Conservation (phyloP, 1,140 invertebrate species). For the Drosophila pseudoananassae region DNA sequence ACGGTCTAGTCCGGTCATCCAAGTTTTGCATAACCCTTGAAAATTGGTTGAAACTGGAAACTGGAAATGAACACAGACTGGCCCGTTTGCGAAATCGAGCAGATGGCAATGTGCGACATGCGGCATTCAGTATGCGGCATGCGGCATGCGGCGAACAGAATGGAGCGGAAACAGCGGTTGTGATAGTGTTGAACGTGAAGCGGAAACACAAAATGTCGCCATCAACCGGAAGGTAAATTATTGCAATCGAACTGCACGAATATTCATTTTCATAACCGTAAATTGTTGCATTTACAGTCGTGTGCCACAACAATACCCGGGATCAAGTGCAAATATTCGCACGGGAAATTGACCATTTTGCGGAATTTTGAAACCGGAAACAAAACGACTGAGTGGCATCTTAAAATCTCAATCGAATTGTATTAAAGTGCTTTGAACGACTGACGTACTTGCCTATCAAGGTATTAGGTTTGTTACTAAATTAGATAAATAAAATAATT, state of each 20-base stretch:
- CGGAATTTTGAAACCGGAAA: constrained; percentile 26
- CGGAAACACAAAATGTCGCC: constrained; percentile 78
- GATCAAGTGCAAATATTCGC: constrained; percentile 15
- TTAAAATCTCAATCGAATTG: not conserved
- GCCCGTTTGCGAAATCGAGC: constrained; percentile 37
- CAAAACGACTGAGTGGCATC: constrained; percentile 1
- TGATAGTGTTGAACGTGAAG: constrained; percentile 47
- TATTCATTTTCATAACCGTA: constrained; percentile 72
- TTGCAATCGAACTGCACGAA: constrained; percentile 68
- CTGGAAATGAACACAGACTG: constrained; percentile 1
- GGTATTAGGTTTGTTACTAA: not conserved
- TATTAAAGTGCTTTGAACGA: not conserved
- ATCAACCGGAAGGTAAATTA: constrained; percentile 80
- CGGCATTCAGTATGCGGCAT: constrained; percentile 1
- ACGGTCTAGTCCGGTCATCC: constrained; percentile 9
- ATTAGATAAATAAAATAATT: not conserved
- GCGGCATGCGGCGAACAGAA: constrained; percentile 13
- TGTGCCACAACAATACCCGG: constrained; percentile 27
- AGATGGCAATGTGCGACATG: constrained; percentile 51
- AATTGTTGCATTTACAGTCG: constrained; percentile 42
- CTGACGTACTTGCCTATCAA: constrained; percentile 1
- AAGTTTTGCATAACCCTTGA: constrained; percentile 22
- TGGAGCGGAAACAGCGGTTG: constrained; percentile 58
- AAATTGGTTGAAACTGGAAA: constrained; percentile 5
- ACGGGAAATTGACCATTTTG: constrained; percentile 32